Conservation (phyloP, 1,140 invertebrate genomes). For the Paralvinella palmiformis region DNA sequence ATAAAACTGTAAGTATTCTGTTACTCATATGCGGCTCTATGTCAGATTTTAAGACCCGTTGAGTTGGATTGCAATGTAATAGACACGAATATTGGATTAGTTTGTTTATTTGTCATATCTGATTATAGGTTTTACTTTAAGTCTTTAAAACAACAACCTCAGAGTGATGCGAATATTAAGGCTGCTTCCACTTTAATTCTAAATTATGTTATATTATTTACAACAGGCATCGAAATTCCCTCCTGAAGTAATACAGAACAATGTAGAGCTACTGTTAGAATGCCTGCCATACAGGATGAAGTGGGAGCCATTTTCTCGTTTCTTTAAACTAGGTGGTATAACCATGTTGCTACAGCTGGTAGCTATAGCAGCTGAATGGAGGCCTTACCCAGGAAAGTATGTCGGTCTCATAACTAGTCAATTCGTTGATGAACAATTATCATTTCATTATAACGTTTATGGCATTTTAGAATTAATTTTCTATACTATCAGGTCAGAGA, state of each 20-base stretch:
- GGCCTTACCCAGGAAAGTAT: slow-evolving; percentile 71
- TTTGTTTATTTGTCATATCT: too few relatives aligned
- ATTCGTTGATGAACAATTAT: background rate
- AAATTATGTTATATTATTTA: too few relatives aligned
- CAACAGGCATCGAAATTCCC: slow-evolving; percentile 58
- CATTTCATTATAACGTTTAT: background rate
- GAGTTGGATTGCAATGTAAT: too few relatives aligned
- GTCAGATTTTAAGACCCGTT: too few relatives aligned
- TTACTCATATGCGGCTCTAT: too few relatives aligned
- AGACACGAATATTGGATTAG: too few relatives aligned
- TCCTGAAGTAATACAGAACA: slow-evolving; percentile 73
- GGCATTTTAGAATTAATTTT: too few relatives aligned
- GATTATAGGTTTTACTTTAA: too few relatives aligned
- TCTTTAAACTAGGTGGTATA: slow-evolving; percentile 77
- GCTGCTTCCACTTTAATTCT: too few relatives aligned
- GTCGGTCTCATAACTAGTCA: slow-evolving; percentile 18
- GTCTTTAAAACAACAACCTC: too few relatives aligned
- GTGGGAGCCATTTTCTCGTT: slow-evolving; percentile 81
- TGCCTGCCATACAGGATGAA: slow-evolving; percentile 63
- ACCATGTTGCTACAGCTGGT: slow-evolving; percentile 77
- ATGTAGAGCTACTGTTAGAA: slow-evolving; percentile 75
- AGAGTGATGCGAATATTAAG: too few relatives aligned
- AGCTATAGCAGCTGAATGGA: slow-evolving; percentile 85
- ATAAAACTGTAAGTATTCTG: too few relatives aligned
- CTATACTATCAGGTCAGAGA: slow-evolving; percentile 64